Evolutionary conservation across 64 coral and sea anemone genomes (phyloP), one percentile per base, ranked within the genome.

Genomic region (Astreopora myriophthalma): DNA sequence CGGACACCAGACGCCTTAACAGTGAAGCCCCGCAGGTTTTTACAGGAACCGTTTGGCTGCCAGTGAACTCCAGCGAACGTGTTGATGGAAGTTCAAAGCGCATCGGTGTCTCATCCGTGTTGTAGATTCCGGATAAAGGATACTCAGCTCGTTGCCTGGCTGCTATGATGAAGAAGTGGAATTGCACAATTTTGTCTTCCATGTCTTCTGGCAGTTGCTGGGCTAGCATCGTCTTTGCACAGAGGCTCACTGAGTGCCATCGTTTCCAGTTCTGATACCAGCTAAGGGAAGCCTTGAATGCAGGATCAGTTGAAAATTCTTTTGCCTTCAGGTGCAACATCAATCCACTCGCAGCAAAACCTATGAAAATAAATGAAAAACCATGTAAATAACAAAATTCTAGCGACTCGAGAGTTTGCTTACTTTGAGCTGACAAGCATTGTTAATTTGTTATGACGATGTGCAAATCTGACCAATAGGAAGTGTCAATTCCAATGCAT

Each of bases 311-410:
- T 67, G 55, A 67, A 40, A 67, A 67, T 85, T 84, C 57, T 84
- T 84, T 84, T 60, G 80, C 80, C 55, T 84, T 84, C 62, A 84
- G 36, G 30, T 0, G 80, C 80, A 84, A 30, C 80, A 64, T 65
- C 31, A 84, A 42, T 40, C 57, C 80, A 84, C 80, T 84, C 80
- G 65, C 55, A 64, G 55, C 80, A 84, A 84, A 26, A 84, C 80
- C 80, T 84, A 39, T 33, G 48, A 81, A 57, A 57, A 31, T 61
- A 83, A 63, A 62, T 64, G 14, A 28, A 79, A 79, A 74, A 40
- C 72, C 72, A 40, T 74, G 34, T 40, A 74, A 40, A 74, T 74
- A 74, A 74, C 40, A 74, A 74, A 74, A 74, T 74, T 44, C 72
- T 23, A 44, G 31, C 34, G 72, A 74, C n/a, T 36, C 16, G 34